These are phyloP conservation scores for Pegea sp. DNA, from an alignment of 23 tunicate genomes.

Conservation along the genomic window DNA sequence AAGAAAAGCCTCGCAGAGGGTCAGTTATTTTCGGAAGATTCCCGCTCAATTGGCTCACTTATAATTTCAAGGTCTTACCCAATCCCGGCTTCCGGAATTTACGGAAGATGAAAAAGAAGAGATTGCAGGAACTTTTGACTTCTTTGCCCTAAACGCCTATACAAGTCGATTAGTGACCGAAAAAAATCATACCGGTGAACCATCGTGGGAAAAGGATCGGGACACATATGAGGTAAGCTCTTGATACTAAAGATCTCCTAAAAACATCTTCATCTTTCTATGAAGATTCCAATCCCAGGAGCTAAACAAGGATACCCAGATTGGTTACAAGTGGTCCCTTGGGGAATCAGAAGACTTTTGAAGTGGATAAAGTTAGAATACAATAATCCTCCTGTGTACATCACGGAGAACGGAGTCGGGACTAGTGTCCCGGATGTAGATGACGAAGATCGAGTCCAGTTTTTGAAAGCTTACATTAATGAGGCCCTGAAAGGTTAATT, in stretches of 20 bases:
- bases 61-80: constrained; percentile 8
- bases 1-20: constrained; percentile 53
- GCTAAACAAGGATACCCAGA: constrained; percentile 73
- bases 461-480: constrained; percentile 73
- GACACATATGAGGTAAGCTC: constrained; percentile 53
- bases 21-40: constrained; percentile 1
- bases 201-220: constrained; percentile 50
- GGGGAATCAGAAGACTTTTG: constrained; percentile 79
- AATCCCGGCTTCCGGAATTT: constrained; percentile 64
- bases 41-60: too few species aligned
- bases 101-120: constrained; percentile 74
- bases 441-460: constrained; percentile 53
- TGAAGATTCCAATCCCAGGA: constrained; percentile 44
- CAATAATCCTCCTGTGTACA: constrained; percentile 50
- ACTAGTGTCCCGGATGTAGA: constrained; percentile 33
- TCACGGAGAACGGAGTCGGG: constrained; percentile 99
- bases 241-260: neutral
- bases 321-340: constrained; percentile 90
- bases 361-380: constrained; percentile 80
- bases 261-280: neutral
- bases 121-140: constrained; percentile 58
- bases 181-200: constrained; percentile 7
- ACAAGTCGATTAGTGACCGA: constrained; percentile 37
- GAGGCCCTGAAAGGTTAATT: constrained; percentile 75
- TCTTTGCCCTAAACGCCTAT: constrained; percentile 82